Evolutionary conservation across 1,140 invertebrate genomes (phyloP), one percentile per base, ranked within the genome.

Genomic region (Zaprionus nigranus): DNA sequence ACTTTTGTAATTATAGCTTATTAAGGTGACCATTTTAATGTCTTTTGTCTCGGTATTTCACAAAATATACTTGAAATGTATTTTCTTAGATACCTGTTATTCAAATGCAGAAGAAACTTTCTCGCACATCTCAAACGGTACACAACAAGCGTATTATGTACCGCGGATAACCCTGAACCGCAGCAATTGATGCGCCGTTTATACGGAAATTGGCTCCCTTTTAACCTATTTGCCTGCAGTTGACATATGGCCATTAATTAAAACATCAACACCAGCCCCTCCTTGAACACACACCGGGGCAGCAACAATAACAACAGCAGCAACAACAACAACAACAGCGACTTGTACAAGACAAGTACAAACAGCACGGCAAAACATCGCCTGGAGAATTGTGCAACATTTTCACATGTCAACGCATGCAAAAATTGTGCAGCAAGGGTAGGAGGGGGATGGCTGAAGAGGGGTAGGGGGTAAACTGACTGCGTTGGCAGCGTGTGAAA

Each of bases 331-430:
- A 54, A 49, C 34, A 46, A 40, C 34, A 46, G 34, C 36, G 58
- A 65, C 68, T 1, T 46, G 53, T 56, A 63, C 20, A 75, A 63
- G 59, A 63, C 72, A 70, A 70, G 58, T 58, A 56, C 46, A 79
- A 63, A 68, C 60, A 66, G 63, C 46, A 71, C 3, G 20, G 54
- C 68, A 82, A 83, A 83, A 80, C 65, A 83, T 77, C 68, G 81
- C 81, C 81, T 67, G 62, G 78, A 84, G 82, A 84, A 74, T 81
- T 84, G 82, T 36, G 65, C 82, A 84, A 84, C 78, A 84, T 84
- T 84, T 84, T 84, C 81, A 78, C 81, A 84, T 84, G 81, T 84
- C 82, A 84, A 84, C 81, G 82, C 78, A 84, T 83, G 77, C 81
- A 83, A 84, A 83, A 83, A 80, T 75, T 59, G 67, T 75, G 36